Evolutionary conservation across 2,113 vertebrate species (phyloP).

Genomic region (Mionectes macconnelli): DNA sequence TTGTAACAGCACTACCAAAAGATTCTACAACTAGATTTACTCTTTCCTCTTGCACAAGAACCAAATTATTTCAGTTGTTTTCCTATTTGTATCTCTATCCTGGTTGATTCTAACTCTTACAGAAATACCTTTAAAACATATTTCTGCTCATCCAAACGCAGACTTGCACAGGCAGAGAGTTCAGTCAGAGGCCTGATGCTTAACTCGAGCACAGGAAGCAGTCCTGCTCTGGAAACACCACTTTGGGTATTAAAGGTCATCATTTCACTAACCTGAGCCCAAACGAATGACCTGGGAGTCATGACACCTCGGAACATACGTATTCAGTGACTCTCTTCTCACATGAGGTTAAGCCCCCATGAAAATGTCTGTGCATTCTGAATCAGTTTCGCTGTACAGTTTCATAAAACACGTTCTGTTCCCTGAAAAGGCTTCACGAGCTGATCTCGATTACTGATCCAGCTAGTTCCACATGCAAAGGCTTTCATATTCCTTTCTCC

Average conservation of each 20-base stretch:
- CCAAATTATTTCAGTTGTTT: background rate
- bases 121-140: background rate
- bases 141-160: background rate
- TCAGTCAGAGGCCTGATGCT: background rate
- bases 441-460: background rate
- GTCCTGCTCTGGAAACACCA: background rate
- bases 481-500: background rate
- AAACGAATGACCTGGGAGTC: background rate
- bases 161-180: background rate
- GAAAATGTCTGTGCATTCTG: background rate
- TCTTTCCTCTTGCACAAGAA: slow-evolving; percentile 47
- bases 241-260: background rate
- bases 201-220: background rate
- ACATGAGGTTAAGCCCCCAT: background rate
- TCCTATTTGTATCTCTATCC: background rate
- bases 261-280: background rate
- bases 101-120: background rate
- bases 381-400: background rate
- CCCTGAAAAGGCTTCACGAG: background rate
- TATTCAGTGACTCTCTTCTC: background rate
- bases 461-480: slow-evolving; percentile 37
- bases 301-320: background rate
- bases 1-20: slow-evolving; percentile 5
- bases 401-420: background rate
- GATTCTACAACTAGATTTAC: background rate